These are phyloP conservation scores for Eupelmus urozonus DNA, from an alignment of 2,888 invertebrate genomes.

Conservation along the genomic window DNA sequence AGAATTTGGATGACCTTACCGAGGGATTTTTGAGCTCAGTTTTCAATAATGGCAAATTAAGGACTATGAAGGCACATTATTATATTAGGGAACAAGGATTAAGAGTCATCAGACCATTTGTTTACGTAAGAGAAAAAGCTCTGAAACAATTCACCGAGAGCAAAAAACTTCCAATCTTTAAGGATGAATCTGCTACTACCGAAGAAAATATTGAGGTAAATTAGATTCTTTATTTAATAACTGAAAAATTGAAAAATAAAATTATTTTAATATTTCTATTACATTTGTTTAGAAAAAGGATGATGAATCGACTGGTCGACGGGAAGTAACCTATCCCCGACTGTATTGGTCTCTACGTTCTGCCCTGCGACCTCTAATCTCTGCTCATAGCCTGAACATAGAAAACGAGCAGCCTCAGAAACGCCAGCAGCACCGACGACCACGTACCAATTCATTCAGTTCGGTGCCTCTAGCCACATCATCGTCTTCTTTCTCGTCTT, in stretches of 20 bases:
- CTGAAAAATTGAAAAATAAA: background rate
- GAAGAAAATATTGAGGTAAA: slow-evolving; percentile 79
- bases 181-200: slow-evolving; percentile 77
- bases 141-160: slow-evolving; percentile 86
- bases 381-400: slow-evolving; percentile 73
- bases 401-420: slow-evolving; percentile 43
- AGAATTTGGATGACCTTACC: slow-evolving; percentile 90
- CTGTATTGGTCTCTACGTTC: slow-evolving; percentile 86
- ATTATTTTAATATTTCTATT: background rate
- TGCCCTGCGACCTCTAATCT: slow-evolving; percentile 88
- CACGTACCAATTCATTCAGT: slow-evolving; percentile 81
- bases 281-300: slow-evolving; percentile 81
- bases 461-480: slow-evolving; percentile 78
- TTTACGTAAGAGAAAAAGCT: slow-evolving; percentile 89
- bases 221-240: slow-evolving; percentile 23
- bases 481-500: slow-evolving; percentile 66
- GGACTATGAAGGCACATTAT: slow-evolving; percentile 90
- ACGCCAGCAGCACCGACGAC: slow-evolving; percentile 66
- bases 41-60: slow-evolving; percentile 88
- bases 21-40: slow-evolving; percentile 89
- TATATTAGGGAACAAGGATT: slow-evolving; percentile 88
- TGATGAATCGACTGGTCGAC: slow-evolving; percentile 85
- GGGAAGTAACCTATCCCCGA: slow-evolving; percentile 87
- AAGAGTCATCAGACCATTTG: slow-evolving; percentile 91
- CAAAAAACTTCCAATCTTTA: slow-evolving; percentile 85